Percentiles rank a stretch among this genome's conserved stretches.
phyloP scores from a whole-genome alignment of 2,888 invertebrate genomes.

The Laspeyria flexula region DNA sequence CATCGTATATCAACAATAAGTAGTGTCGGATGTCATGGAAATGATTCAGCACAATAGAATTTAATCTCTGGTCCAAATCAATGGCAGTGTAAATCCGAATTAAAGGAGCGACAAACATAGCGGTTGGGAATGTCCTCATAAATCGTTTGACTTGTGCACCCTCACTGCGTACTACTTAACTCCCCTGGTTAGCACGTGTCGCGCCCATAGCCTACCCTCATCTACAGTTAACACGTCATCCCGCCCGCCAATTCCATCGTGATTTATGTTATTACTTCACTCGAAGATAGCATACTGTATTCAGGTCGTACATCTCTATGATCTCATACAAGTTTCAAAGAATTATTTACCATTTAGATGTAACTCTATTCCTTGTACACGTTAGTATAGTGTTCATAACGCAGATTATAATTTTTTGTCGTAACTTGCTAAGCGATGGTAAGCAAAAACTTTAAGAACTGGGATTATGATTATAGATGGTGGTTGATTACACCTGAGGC shows the following conservation, averaged over 20 bases:
- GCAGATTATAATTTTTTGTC: too few species aligned
- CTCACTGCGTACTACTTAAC: conserved; percentile 38
- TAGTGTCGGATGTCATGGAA: conserved; percentile 64
- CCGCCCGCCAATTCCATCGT: conserved; percentile 42
- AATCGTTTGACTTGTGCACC: conserved; percentile 72
- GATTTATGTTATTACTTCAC: conserved; percentile 48
- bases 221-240: conserved; percentile 52
- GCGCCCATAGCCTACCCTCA: conserved; percentile 48
- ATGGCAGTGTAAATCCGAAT: conserved; percentile 74
- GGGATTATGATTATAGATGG: conserved; percentile 28
- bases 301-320: conserved; percentile 24
- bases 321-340: conserved; percentile 29
- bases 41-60: conserved; percentile 70
- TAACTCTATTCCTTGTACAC: conserved; percentile 1
- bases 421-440: too few species aligned
- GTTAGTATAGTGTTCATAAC: too few species aligned
- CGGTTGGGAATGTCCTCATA: conserved; percentile 49
- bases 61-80: conserved; percentile 65
- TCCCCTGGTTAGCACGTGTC: conserved; percentile 17
- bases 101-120: conserved; percentile 58
- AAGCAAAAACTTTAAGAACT: conserved; percentile 22
- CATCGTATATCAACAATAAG: conserved; percentile 65
- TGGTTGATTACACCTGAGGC: conserved; percentile 25
- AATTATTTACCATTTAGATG: conserved; percentile 12
- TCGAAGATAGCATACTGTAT: conserved; percentile 28